Conservation (phyloP, 2,797 vertebrate genomes). For the Onychomys leucogaster region DNA sequence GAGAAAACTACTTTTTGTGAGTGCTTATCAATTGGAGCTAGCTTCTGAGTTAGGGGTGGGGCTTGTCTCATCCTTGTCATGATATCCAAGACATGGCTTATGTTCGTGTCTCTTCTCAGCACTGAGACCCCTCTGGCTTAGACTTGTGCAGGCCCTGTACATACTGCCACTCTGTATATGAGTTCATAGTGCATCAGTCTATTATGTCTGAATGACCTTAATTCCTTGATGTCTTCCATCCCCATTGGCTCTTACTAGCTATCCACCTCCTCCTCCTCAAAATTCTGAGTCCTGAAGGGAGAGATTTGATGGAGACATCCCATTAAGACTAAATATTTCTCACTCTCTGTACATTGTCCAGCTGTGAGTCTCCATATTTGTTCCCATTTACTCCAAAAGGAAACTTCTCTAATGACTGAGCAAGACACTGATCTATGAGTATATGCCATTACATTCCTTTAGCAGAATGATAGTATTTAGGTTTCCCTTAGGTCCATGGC, state of each 20-base stretch:
- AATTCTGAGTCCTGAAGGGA: background rate
- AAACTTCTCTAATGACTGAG: background rate
- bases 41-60: too few species aligned
- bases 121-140: background rate
- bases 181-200: background rate
- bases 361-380: background rate
- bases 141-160: background rate
- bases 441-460: background rate
- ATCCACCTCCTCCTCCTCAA: background rate
- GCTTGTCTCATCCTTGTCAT: too few species aligned
- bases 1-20: background rate
- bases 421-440: background rate
- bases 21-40: background rate
- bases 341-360: background rate
- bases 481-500: background rate
- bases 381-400: background rate
- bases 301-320: background rate
- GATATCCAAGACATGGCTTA: too few species aligned
- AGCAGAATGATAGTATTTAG: background rate
- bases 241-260: background rate
- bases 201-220: background rate
- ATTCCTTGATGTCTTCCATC: background rate
- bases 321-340: background rate
- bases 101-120: background rate
- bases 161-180: background rate